A percentile compares a stretch with the other conserved stretches of the same genome.
Conservation (phyloP, 2,797 vertebrate genomes). For the Gorsachius magnificus region DNA sequence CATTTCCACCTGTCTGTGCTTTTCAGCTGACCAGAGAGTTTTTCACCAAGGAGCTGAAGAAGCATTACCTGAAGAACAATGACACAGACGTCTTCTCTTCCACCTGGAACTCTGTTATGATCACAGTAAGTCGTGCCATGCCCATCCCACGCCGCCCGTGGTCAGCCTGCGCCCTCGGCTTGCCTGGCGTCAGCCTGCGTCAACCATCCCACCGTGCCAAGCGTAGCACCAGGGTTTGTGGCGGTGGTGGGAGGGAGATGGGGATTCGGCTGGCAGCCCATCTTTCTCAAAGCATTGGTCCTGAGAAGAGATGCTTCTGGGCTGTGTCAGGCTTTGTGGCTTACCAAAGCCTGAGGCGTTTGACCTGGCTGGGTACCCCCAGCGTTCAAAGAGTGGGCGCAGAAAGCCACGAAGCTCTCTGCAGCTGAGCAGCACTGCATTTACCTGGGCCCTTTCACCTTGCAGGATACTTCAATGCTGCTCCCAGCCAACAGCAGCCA, state of each 20-base stretch:
- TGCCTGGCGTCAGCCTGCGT: not conserved
- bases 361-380: not conserved
- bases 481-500: not conserved
- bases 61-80: conserved; percentile 87
- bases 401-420: not conserved
- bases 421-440: rapidly evolving
- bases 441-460: not conserved
- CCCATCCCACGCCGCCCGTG: rapidly evolving
- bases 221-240: not conserved
- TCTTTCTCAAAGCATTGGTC: not conserved
- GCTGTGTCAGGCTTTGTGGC: not conserved
- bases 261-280: not conserved
- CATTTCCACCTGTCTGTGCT: not conserved
- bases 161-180: not conserved
- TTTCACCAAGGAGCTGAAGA: conserved; percentile 90
- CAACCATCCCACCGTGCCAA: rapidly evolving
- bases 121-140: conserved; percentile 78
- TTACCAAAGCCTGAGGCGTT: not conserved
- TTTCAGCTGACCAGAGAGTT: conserved; percentile 89
- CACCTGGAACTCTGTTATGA: conserved; percentile 95
- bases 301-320: not conserved
- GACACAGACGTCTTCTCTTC: conserved; percentile 86
- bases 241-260: not conserved
- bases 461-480: not conserved
- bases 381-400: not conserved